These are phyloP conservation scores for Himalopsyche japonica DNA, from an alignment of 2,888 invertebrate species.

Conservation along the genomic window DNA sequence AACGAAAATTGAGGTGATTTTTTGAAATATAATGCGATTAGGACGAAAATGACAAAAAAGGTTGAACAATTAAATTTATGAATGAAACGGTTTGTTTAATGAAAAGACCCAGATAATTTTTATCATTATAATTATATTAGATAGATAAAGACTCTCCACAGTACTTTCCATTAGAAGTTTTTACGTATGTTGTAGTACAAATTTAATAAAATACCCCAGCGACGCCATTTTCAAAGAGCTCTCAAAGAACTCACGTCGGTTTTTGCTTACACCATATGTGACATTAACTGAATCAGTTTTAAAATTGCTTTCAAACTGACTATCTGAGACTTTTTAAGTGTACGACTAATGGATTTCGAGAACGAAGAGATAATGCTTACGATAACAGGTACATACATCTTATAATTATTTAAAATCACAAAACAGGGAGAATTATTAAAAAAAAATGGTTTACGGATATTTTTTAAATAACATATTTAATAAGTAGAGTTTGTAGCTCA, in stretches of 20 bases:
- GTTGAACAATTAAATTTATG: no score
- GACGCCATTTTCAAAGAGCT: background rate
- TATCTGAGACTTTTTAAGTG: background rate
- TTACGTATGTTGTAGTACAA: background rate
- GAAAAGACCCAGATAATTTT: no score
- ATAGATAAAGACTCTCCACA: no score
- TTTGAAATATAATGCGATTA: no score
- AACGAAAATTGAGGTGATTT: no score
- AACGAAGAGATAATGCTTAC: background rate
- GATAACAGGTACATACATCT: background rate
- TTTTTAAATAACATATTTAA: no score
- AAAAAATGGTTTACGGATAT: no score
- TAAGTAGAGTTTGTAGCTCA: no score
- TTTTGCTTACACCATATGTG: background rate
- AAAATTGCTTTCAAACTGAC: background rate
- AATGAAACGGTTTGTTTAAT: no score
- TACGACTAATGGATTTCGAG: background rate
- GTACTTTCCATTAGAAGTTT: background rate
- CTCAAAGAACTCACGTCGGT: background rate
- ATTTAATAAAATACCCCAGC: background rate
- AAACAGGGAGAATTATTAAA: no score
- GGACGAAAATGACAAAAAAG: no score
- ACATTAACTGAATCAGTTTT: background rate
- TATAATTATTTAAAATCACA: background rate
- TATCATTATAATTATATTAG: no score